These are phyloP conservation scores for Papilio dardanus DNA, from an alignment of 1,140 invertebrate genomes.

Conservation along the genomic window DNA sequence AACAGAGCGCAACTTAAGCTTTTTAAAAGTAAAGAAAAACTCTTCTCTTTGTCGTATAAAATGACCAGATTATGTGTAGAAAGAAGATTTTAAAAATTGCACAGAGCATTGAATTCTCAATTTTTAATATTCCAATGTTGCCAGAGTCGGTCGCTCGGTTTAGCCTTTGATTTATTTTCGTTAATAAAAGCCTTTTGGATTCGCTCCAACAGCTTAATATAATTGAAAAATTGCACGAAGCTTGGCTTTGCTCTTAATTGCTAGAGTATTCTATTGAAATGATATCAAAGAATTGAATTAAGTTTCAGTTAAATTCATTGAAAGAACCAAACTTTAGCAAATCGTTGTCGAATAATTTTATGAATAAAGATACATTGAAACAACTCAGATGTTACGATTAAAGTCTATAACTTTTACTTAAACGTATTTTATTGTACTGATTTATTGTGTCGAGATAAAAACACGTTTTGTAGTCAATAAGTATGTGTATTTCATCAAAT, in stretches of 20 bases:
- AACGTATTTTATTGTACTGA: background rate
- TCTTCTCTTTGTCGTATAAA: background rate
- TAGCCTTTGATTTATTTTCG: slow-evolving; percentile 13
- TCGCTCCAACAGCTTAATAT: slow-evolving; percentile 21
- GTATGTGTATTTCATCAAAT: slow-evolving; percentile 26
- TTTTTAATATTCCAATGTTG: slow-evolving; percentile 20
- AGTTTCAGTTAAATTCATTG: background rate
- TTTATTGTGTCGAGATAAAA: background rate
- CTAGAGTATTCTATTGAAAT: slow-evolving; percentile 5
- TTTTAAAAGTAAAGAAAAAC: background rate
- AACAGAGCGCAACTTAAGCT: no score
- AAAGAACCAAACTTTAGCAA: background rate
- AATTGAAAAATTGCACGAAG: slow-evolving; percentile 18
- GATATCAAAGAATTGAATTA: slow-evolving; percentile 21
- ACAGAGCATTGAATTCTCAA: slow-evolving; percentile 9
- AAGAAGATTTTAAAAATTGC: no score
- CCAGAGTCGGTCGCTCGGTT: background rate
- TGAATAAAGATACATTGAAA: no score
- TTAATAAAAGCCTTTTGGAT: slow-evolving; percentile 23
- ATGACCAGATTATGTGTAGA: background rate
- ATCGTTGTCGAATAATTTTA: background rate
- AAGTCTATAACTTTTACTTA: no score
- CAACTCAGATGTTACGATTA: no score
- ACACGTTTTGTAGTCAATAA: background rate
- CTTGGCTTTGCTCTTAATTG: slow-evolving; percentile 26